These are phyloP conservation scores for Chitala chitala DNA, from an alignment of 2,113 vertebrate genomes.

Conservation along the genomic window DNA sequence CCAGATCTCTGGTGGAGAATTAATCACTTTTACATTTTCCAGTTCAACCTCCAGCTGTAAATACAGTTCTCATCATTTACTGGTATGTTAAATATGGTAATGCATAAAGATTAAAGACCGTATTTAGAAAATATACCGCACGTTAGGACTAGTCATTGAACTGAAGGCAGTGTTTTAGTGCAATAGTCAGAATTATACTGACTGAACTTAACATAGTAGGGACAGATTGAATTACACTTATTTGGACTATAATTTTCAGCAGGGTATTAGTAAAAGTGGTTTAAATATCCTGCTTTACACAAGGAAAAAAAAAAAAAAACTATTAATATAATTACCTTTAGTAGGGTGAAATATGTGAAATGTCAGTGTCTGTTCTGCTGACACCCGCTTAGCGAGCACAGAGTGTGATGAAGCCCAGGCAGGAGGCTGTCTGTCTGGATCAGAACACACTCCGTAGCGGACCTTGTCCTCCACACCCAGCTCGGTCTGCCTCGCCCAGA, in stretches of 20 bases:
- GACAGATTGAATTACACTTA: conserved; percentile 3
- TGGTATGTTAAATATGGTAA: too few relatives aligned
- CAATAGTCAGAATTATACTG: background rate
- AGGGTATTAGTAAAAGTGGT: too few relatives aligned
- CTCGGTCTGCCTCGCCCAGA: conserved; percentile 18
- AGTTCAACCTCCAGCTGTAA: background rate
- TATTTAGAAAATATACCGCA: background rate
- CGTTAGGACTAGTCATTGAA: background rate
- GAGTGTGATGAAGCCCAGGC: conserved; percentile 16
- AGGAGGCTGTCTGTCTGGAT: background rate
- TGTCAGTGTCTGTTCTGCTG: background rate
- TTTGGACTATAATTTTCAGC: too few relatives aligned
- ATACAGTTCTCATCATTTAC: background rate
- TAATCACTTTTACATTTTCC: background rate
- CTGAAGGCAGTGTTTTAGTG: background rate
- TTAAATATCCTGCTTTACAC: background rate
- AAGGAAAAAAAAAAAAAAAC: background rate
- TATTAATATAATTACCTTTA: conserved; percentile 40
- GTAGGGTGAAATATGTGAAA: conserved; percentile 37
- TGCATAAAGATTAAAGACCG: background rate
- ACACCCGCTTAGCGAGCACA: conserved; percentile 21
- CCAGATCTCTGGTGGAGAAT: conserved; percentile 38
- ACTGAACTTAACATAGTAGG: background rate
- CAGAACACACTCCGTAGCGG: conserved; percentile 52
- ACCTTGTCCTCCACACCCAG: conserved; percentile 26